Evolutionary conservation across 2,113 vertebrate genomes (phyloP), one percentile per base, ranked within the genome.

Genomic region (Trematomus loennbergii): DNA sequence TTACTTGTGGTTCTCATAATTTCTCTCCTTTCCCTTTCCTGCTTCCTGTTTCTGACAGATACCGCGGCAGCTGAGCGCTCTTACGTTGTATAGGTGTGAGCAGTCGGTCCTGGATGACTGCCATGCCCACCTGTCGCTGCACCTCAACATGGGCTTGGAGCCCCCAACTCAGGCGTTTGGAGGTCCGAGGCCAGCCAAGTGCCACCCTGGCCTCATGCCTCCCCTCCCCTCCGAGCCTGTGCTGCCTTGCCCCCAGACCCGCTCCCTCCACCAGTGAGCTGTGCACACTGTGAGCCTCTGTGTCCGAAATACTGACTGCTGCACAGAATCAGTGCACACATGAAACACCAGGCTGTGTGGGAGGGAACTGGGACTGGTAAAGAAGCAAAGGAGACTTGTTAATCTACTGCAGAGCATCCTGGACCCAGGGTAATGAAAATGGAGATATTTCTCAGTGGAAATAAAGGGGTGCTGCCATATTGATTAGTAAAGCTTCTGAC

Each of bases 71-170:
- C 82, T 93, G 89, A 90, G 90, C 68, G 89, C 92, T 79, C 70
- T 93, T 86, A 83, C 89, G 25, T 85, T 93, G 89, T 93, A 91
- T 90, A 89, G 93, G 88, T 94, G 83, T 81, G 94, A 93, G 75
- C 93, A 86, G 90, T 91, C 89, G 9, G 78, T 92, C 75, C 85
- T 93, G 91, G 93, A 94, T 87, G 90, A 92, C 86, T 89, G 93
- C 85, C 93, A 90, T 53, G 88, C 90, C 84, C 93, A 93, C 87
- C 91, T 90, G 88, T 84, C 84, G 17, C 87, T 92, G 84, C 92
- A 85, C 58, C 91, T 91, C 74, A 85, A 91, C 72, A 22, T 88
- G 89, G 87, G 86, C 76, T 84, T 69, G 76, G 89, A 89, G 75
- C 80, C 91, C 36, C 75, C 77, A 40, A 71, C 85, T 75, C 90